phyloP scores from a whole-genome alignment of 2,888 invertebrate genomes.

The Ypsolopha sequella region DNA sequence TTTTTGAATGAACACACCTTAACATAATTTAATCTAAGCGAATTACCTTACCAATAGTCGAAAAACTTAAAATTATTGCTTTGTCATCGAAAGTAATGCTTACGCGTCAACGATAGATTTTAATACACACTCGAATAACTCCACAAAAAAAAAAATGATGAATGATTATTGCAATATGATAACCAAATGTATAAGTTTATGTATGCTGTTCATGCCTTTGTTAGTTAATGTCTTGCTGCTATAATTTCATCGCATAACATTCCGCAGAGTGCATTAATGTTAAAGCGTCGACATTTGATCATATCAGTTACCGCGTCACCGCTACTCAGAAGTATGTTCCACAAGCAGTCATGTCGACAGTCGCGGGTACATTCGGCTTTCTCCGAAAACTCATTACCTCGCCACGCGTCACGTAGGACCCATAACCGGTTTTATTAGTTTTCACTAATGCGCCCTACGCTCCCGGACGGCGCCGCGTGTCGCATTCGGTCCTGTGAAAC shows the following conservation, averaged over 20 bases:
- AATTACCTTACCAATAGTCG: too few relatives aligned
- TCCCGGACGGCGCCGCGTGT: slow-evolving; percentile 19
- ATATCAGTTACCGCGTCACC: not conserved
- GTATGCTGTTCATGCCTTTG: slow-evolving; percentile 10
- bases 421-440: slow-evolving; percentile 66
- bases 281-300: not conserved
- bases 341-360: slow-evolving; percentile 19
- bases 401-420: slow-evolving; percentile 62
- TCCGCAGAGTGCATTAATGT: too few relatives aligned
- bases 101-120: too few relatives aligned
- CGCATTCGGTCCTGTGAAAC: slow-evolving; percentile 15
- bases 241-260: too few relatives aligned
- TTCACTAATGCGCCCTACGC: slow-evolving; percentile 46
- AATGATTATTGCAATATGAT: too few relatives aligned
- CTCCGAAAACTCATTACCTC: slow-evolving; percentile 64
- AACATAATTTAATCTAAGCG: too few relatives aligned
- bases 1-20: too few relatives aligned
- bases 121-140: too few relatives aligned
- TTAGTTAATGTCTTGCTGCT: not conserved
- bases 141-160: too few relatives aligned
- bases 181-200: slow-evolving; percentile 8
- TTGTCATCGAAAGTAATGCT: too few relatives aligned
- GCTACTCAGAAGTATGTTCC: slow-evolving; percentile 24
- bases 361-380: slow-evolving; percentile 25
- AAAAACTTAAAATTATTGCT: too few relatives aligned